Base-by-base conservation (phyloP, 1,140 invertebrate genomes). In the Epicauta chinensis region DNA sequence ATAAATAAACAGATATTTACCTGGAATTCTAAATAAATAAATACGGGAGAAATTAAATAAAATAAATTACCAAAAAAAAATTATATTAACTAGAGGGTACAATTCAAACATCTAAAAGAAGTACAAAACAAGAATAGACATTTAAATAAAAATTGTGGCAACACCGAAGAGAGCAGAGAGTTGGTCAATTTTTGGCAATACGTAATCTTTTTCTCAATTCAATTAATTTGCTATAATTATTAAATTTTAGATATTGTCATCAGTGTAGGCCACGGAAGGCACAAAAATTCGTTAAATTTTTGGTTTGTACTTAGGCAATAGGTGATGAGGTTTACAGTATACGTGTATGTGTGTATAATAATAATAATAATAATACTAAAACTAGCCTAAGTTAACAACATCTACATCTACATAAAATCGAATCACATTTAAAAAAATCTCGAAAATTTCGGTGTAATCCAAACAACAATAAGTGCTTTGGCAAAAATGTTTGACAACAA, bases 291-390 rank as follows among this genome's bases (percentile, higher is more conserved):
- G 16, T 40, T 40, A 16, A 31, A 31, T 56, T 56, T 49, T 56
- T 56, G 54, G 48, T 56, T 56, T 56, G 54, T 56, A 56, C 49
- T 56, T 43, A 46, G 31, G 51, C 32, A 49, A 40, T 29, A 49
- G 46, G 46, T 38, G 35, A 39, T 37, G 46, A 40, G 36, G 35
- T 49, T 39, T 43, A 49, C 38, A 38, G 36, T 38, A 23, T 39
- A 40, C 30, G 46, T 49, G 36, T 36, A 38, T 38, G 46, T 49
- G 46, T 38, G 23, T 38, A 49, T 30, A 54, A 43, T 47, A 47
- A 17, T 47, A 47, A 35, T 31, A 32, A 46, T 47, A 23, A 23
- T 23, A 23, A 23, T 23, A 23, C 23, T 23, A 23, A 23, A 12
- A 16, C 17, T n/a, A 47, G 12, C 36, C 15, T 41, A 15, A 7